Evolutionary conservation across 2,888 invertebrate species (phyloP), one percentile per base, ranked within the genome.

Genomic region (Troglohyphantes excavatus): DNA sequence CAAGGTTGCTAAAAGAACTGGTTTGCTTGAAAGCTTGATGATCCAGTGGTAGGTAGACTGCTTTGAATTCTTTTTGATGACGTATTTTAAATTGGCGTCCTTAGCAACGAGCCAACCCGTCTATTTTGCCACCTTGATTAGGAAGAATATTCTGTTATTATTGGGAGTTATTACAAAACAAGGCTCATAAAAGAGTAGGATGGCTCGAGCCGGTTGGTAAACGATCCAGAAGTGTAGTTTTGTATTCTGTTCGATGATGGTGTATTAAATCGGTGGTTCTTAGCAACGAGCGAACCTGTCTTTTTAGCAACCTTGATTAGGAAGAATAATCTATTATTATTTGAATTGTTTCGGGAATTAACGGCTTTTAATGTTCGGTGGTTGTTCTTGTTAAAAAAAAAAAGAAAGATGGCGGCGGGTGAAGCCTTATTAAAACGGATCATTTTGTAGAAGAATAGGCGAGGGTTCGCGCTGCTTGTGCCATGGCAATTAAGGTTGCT

Each of bases 311-410:
- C 33, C 46, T 26, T 39, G 9, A 39, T 39, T 39, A 39, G 39
- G 3, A 39, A 2, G 13, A 39, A 39, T 11, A 39, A 1, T 9
- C 39, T 39, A 39, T 2, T 53, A 53, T 53, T 39, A 53, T 1
- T 53, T 17, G 17, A 53, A 7, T 53, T 65, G 19, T 76, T 76
- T 76, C 23, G 3, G 53, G 85, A 21, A 85, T 85, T 85, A 85
- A 85, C 76, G 85, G 85, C 85, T 76, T 85, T 85, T 85, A 85
- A 65, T 43, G 76, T 59, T 78, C 76, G 59, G 76, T 68, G 67
- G 85, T 67, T 85, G 70, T 75, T 19, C n/a, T 27, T 26, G 13
- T 9, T 17, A 61, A 19, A 7, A 17, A 7, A 29, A 29, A 75
- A 46, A 21, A 5, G n/a, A 19, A 75, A 46, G 61, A 75, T 75